phyloP scores from a whole-genome alignment of 2,797 vertebrate genomes.

The Hemitrygon akajei region DNA sequence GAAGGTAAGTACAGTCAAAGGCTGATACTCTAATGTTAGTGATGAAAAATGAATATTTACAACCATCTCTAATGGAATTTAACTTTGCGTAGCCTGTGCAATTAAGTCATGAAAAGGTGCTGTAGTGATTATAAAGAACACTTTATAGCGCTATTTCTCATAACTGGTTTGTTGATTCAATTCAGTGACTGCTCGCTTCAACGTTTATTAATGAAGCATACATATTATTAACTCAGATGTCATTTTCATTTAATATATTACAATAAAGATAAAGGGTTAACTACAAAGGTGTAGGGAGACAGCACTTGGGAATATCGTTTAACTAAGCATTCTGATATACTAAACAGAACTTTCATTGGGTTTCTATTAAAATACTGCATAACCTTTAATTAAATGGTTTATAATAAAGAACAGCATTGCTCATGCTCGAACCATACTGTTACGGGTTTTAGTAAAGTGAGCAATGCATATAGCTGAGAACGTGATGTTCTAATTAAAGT shows the following conservation, averaged over 20 bases:
- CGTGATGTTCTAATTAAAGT: neutral
- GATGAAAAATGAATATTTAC: too few relatives aligned
- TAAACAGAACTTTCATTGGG: neutral
- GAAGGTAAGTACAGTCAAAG: too few relatives aligned
- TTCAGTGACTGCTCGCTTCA: neutral
- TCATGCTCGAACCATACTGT: neutral
- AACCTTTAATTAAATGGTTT: constrained; percentile 22
- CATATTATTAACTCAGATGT: neutral
- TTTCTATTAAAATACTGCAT: neutral
- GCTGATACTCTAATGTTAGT: too few relatives aligned
- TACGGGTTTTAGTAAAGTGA: neutral
- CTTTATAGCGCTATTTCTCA: neutral
- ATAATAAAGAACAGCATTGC: neutral
- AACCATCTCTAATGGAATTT: neutral
- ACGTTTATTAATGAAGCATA: neutral
- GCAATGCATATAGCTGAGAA: neutral
- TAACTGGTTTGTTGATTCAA: neutral
- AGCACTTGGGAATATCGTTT: neutral
- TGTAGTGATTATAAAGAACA: neutral
- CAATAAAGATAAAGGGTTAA: neutral
- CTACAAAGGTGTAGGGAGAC: neutral
- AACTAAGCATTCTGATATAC: neutral
- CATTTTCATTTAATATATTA: neutral
- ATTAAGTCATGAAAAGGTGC: neutral
- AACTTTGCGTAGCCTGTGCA: neutral